Evolutionary conservation across 1,140 invertebrate genomes (phyloP).

Genomic region (Andricus grossulariae): DNA sequence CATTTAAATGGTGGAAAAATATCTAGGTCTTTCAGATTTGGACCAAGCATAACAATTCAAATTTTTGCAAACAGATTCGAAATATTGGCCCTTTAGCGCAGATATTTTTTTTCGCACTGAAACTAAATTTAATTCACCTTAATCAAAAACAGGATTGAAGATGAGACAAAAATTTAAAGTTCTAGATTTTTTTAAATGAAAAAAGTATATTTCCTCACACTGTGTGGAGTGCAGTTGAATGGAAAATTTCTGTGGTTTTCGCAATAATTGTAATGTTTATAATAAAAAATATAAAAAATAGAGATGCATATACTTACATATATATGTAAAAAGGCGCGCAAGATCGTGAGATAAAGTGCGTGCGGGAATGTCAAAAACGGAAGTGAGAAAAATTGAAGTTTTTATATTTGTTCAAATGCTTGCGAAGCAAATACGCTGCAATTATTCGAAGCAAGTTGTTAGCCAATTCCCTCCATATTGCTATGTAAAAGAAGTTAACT

Average conservation of each 20-base stretch:
- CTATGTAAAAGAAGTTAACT: slow-evolving; percentile 60
- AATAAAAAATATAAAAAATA: background rate
- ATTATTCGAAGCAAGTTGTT: slow-evolving; percentile 69
- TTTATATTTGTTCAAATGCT: slow-evolving; percentile 74
- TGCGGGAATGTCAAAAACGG: slow-evolving; percentile 32
- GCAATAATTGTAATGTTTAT: slow-evolving; percentile 34
- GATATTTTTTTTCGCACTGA: no score
- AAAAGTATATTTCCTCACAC: no score
- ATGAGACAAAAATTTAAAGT: no score
- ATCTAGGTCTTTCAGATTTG: no score
- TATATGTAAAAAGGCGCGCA: slow-evolving; percentile 39
- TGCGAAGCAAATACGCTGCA: slow-evolving; percentile 62
- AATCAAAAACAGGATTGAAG: no score
- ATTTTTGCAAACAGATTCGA: no score
- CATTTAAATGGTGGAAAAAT: no score
- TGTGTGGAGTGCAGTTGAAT: no score
- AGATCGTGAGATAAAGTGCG: slow-evolving; percentile 38
- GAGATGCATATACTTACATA: slow-evolving; percentile 37
- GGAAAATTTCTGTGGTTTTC: slow-evolving; percentile 46
- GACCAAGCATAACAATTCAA: no score
- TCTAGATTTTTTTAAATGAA: no score
- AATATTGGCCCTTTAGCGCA: no score
- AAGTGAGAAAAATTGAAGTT: slow-evolving; percentile 49
- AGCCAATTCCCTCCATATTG: slow-evolving; percentile 75
- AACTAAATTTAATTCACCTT: no score